Evolutionary conservation across 2,888 invertebrate genomes (phyloP), one percentile per base, ranked within the genome.

Genomic region (Sesia bembeciformis): DNA sequence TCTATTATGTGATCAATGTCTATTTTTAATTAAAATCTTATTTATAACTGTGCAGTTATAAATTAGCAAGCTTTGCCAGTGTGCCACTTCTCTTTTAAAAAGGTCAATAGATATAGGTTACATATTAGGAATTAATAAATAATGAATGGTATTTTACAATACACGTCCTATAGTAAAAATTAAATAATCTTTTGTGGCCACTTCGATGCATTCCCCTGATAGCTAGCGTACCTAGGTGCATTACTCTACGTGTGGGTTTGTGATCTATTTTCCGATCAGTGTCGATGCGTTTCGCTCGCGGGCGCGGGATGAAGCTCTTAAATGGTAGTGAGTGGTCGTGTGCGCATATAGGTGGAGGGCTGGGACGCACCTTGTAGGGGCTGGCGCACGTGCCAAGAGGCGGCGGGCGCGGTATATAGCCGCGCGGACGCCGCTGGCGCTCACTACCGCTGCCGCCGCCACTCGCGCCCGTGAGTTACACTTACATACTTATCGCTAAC

Each of bases 261-360:
- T 7, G 7, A 50, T 50, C 50, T 50, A 50, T 50, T 50, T 50
- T 39, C 39, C 50, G 50, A 50, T 50, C 50, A 39, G 23, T 49
- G 49, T 8, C 5, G 5, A 23, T 23, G 49, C 41, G 52, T 50
- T 41, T 7, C 8, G 68, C 64, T 41, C 46, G 40, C 56, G 53
- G 5, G 50, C 5, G 56, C 53, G 52, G 56, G 52, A 49, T 54
- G 70, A 71, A 72, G 73, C 62, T 68, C 78, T 69, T 75, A 76
- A 69, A 78, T 70, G 74, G 74, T 67, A 70, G 72, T 71, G 59
- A 62, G 23, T 23, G 57, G 52, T 52, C 53, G 51, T 53, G 42
- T 51, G 52, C 42, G 56, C 42, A 59, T 43, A 60, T 54, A 23
- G 23, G 23, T 23, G 23, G 23, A 23, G 23, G 40, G 54, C 41